Base-by-base conservation (phyloP, 64 coral and sea anemone species). In the Montipora cactus region DNA sequence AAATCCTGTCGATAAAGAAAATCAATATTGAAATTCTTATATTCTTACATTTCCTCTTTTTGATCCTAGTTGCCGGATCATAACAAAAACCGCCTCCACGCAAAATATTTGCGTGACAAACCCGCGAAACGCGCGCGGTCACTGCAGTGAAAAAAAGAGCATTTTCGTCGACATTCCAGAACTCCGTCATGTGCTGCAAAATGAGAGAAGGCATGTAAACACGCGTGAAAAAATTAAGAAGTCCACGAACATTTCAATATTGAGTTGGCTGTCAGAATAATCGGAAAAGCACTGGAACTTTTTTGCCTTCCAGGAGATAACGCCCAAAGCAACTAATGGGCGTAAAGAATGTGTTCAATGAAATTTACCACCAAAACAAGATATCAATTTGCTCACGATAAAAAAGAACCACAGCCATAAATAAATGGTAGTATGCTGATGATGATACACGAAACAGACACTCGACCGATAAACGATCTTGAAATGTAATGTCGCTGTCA, bases 371-470 rank as follows among this genome's bases (percentile, higher is more conserved):
- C 58, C 5, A 58, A 47, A 84, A 67, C 13, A 47, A 47, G 58
- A 84, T 84, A 84, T 84, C 62, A 44, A 84, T 81, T 61, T 19
- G 20, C 21, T 8, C 5, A 19, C 79, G 79, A 81, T 84, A 19
- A 80, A 51, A 79, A 5, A 15, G 61, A n/a, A 0, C 20, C 18
- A 5, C 68, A 71, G 11, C 11, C 11, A 57, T 57, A 6, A 8
- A 57, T 21, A 28, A 71, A 23, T 64, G 61, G 11, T 16, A 64
- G 13, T 3, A 64, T 15, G 61, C 13, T 64, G 61, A 64, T 64
- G 61, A 25, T 25, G 61, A 18, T 64, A 64, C 3, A 16, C 11
- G 5, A 55, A 10, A 55, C 52, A 3, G 52, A 55, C 52, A 55
- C 5, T 55, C 4, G 6, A 55, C 52, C 5, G 13, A 64, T 64